phyloP scores from a whole-genome alignment of 1,140 invertebrate species.

The Temnothorax nylanderi region DNA sequence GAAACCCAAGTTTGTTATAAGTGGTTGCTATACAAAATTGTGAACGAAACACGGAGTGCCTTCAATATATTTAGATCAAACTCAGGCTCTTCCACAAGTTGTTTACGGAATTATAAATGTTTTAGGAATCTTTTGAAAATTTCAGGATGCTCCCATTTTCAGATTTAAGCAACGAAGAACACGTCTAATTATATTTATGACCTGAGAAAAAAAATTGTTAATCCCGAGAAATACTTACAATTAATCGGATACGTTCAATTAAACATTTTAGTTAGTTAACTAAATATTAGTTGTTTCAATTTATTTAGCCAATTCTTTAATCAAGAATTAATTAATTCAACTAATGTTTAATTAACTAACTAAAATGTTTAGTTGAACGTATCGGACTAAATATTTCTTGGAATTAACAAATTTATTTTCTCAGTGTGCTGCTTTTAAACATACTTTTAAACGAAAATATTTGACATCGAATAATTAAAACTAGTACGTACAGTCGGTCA shows the following conservation, averaged over 20 bases:
- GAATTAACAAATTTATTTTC: too few species aligned
- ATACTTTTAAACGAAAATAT: not conserved
- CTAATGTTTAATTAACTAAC: too few species aligned
- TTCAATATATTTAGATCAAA: not conserved
- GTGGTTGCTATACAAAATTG: not conserved
- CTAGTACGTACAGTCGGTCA: not conserved
- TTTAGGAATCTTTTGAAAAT: not conserved
- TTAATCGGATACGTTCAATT: too few species aligned
- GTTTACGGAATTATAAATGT: not conserved
- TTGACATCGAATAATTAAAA: conserved; percentile 2
- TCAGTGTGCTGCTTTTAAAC: not conserved
- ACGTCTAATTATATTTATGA: not conserved
- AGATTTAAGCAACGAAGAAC: not conserved
- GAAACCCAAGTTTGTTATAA: not conserved
- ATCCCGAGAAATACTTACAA: too few species aligned
- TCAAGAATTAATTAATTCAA: too few species aligned
- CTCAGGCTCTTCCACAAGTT: not conserved
- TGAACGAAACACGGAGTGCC: not conserved
- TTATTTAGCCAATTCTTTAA: too few species aligned
- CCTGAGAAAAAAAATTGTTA: too few species aligned
- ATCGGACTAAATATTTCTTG: too few species aligned
- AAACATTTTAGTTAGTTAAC: too few species aligned
- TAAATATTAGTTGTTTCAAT: too few species aligned
- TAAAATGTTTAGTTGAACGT: too few species aligned
- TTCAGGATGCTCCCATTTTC: not conserved